These are phyloP conservation scores for Fistularia tabacaria DNA, from an alignment of 2,797 vertebrate species.

Conservation along the genomic window DNA sequence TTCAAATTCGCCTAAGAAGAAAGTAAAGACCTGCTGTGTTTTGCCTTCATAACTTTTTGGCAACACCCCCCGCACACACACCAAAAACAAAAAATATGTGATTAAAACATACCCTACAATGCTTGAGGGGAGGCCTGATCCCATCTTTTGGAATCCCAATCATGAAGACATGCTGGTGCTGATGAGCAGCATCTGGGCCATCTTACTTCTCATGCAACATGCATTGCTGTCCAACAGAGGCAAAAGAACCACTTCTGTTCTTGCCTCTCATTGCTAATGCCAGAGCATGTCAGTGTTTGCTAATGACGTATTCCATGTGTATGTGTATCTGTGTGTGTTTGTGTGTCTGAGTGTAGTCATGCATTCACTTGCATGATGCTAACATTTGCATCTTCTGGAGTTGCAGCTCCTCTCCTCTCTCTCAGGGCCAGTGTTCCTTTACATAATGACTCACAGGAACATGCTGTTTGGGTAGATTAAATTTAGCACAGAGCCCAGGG, in stretches of 20 bases:
- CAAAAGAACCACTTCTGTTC: background rate
- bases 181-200: background rate
- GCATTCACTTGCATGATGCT: no score
- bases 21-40: no score
- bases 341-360: no score
- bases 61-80: no score
- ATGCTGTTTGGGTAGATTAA: conserved; percentile 51
- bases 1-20: no score
- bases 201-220: conserved; percentile 9
- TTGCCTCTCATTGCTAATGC: conserved; percentile 15
- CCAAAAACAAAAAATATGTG: no score
- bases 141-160: no score
- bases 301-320: background rate
- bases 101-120: no score
- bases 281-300: conserved; percentile 1
- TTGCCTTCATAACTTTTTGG: no score
- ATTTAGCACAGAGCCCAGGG: conserved; percentile 65
- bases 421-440: conserved; percentile 21
- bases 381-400: no score
- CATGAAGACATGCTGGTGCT: no score
- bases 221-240: background rate
- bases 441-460: conserved; percentile 58
- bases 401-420: background rate
- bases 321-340: conserved; percentile 3
- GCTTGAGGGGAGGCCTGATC: no score